A percentile compares a stretch with the other conserved stretches of the same genome.
Conservation (phyloP, 2,797 vertebrate species). For the Muraenolepis orangiensis region DNA sequence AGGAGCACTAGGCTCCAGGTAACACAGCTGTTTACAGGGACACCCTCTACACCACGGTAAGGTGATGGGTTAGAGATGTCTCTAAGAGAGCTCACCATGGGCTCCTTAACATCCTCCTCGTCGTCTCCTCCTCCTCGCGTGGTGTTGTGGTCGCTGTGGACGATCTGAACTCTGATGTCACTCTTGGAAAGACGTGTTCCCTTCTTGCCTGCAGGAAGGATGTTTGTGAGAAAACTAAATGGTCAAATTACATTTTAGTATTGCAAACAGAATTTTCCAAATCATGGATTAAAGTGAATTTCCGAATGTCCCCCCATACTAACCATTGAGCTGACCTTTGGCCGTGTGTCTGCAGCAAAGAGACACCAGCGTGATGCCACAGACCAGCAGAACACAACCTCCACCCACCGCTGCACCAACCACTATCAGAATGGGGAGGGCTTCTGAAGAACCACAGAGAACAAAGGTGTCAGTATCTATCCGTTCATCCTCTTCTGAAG, state of each 20-base stretch:
- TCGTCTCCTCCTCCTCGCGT: conserved; percentile 77
- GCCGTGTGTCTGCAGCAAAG: conserved; percentile 84
- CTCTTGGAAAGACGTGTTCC: conserved; percentile 83
- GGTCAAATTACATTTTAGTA: background rate
- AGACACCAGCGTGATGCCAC: conserved; percentile 76
- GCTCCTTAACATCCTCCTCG: conserved; percentile 79
- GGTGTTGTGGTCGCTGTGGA: conserved; percentile 81
- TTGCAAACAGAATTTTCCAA: conserved; percentile 12
- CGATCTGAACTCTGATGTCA: conserved; percentile 83
- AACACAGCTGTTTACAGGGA: too few species aligned
- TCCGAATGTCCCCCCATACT: conserved; percentile 59
- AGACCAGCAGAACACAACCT: conserved; percentile 78
- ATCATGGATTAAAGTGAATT: background rate
- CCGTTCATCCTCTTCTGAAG: too few species aligned
- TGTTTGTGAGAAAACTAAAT: background rate
- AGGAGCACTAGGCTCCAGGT: too few species aligned
- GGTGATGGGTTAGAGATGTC: too few species aligned
- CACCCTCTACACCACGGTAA: too few species aligned
- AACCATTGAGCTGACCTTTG: conserved; percentile 81
- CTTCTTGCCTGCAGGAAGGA: conserved; percentile 66
- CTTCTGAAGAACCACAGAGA: conserved; percentile 64
- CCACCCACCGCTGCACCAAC: conserved; percentile 76
- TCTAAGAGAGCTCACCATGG: conserved; percentile 61
- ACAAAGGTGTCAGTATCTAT: background rate
- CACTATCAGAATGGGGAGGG: conserved; percentile 79